These are phyloP conservation scores for Hyposmocoma kahamanoa DNA, from an alignment of 1,140 invertebrate species.

Conservation along the genomic window DNA sequence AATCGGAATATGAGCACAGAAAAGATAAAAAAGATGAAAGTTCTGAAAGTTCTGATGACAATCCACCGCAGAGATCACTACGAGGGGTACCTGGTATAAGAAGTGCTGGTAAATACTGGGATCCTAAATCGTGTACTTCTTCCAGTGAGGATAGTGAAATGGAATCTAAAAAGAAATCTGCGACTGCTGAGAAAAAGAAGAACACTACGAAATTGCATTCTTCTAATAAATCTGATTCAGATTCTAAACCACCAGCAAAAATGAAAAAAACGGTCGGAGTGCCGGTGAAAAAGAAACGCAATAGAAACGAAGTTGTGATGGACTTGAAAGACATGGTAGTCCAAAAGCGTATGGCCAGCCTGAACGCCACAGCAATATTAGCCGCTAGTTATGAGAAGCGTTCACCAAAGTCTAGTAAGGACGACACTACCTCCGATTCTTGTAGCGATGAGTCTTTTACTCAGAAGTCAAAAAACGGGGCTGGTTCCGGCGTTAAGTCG, in stretches of 20 bases:
- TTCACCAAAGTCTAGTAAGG: constrained; percentile 73
- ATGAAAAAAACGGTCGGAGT: constrained; percentile 57
- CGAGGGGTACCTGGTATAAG: constrained; percentile 83
- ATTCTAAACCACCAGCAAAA: constrained; percentile 56
- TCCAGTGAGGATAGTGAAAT: constrained; percentile 71
- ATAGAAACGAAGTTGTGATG: constrained; percentile 82
- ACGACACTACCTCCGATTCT: constrained; percentile 71
- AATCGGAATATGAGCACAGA: constrained; percentile 69
- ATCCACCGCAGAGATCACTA: constrained; percentile 75
- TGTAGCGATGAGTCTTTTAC: constrained; percentile 72
- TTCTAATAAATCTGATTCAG: constrained; percentile 66
- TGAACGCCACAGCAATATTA: constrained; percentile 94
- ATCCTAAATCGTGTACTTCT: constrained; percentile 80
- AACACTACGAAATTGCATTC: constrained; percentile 32
- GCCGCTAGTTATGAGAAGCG: constrained; percentile 92
- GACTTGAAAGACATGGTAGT: constrained; percentile 92
- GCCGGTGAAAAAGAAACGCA: constrained; percentile 61
- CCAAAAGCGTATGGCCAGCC: constrained; percentile 91
- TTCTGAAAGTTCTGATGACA: constrained; percentile 66
- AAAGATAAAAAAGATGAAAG: constrained; percentile 59
- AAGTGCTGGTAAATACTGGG: constrained; percentile 88
- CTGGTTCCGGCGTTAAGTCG: constrained; percentile 64
- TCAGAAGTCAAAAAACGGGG: constrained; percentile 66
- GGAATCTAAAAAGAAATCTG: constrained; percentile 53
- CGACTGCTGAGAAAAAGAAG: constrained; percentile 57